Base-by-base conservation (phyloP, 2,797 vertebrate species). In the Falco berigora region DNA sequence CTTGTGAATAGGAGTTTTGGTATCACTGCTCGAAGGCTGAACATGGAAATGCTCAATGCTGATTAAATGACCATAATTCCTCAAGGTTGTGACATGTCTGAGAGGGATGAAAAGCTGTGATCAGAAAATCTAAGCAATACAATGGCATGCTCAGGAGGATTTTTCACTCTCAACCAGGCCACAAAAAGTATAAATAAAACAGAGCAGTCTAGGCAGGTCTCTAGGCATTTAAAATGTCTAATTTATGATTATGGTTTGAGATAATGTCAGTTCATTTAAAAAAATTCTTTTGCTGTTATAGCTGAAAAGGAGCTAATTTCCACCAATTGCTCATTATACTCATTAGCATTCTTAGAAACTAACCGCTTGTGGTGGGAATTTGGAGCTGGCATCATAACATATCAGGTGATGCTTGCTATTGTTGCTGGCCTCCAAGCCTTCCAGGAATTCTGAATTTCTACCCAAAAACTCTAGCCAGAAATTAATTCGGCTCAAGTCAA, bases 61-160 rank as follows among this genome's bases (percentile, higher is more conserved):
- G 93, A 95, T 96, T 97, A 98, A 98, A 97, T 5, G 59, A 58
- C 90, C 84, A 59, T 96, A 97, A 97, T 97, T 97, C 85, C 86
- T 97, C 94, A 97, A 96, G 92, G 86, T 28, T 96, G 53, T 92
- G 90, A 83, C 87, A 94, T 69, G 34, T 71, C 73, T 95, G 91
- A 96, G 92, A 96, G 93, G 64, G 67, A 84, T 72, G 69, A 91
- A 86, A 97, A 97, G 30, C 62, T 94, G 61, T 74, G 68, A 44
- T 68, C 69, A 93, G 85, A 94, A 96, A 97, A 94, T 86, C 77
- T 88, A 95, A 96, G 82, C 69, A 34, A 69, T 56, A 71, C 42
- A 86, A 52, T 91, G 42, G 19, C 14, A 22, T n/a, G 5, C 25
- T 80, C 21, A 30, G 44, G 24, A 92, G 30, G 32, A 82, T 62